phyloP scores from a whole-genome alignment of 2,113 vertebrate genomes.

The Pseudois nayaur region DNA sequence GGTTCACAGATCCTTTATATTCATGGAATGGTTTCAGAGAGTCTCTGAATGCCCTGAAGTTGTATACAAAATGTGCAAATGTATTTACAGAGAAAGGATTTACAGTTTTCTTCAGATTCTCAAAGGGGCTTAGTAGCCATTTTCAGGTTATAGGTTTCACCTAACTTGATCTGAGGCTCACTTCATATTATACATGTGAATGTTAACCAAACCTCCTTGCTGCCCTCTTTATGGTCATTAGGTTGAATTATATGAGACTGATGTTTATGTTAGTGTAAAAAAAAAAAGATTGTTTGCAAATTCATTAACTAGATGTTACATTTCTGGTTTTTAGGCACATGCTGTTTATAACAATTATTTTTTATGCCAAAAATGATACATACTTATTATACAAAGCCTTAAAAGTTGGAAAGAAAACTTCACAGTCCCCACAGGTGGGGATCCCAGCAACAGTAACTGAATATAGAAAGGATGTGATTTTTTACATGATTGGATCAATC shows the following conservation, averaged over 20 bases:
- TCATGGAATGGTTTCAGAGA: not conserved
- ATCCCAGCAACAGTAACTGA: not conserved
- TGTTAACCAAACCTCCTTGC: not conserved
- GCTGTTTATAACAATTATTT: not conserved
- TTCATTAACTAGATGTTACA: not conserved
- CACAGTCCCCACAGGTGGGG: not conserved
- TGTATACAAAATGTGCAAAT: not conserved
- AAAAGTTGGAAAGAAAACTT: not conserved
- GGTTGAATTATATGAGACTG: not conserved
- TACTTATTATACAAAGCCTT: not conserved
- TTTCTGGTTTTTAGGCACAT: constrained; percentile 3
- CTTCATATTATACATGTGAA: not conserved
- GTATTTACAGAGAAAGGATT: not conserved
- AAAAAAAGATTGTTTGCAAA: constrained; percentile 21
- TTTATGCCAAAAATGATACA: not conserved
- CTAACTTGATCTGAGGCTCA: not conserved
- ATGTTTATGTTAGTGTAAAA: not conserved
- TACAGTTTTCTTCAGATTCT: not conserved
- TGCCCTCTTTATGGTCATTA: not conserved
- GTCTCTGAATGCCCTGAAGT: not conserved
- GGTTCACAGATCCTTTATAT: not conserved
- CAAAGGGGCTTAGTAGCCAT: not conserved
- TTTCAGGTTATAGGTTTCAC: constrained; percentile 1
- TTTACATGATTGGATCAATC: not conserved
- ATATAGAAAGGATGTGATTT: not conserved